phyloP scores from a whole-genome alignment of 37 sponge, comb jelly and placozoan species.

The Chondrilla cf. caribensis region DNA sequence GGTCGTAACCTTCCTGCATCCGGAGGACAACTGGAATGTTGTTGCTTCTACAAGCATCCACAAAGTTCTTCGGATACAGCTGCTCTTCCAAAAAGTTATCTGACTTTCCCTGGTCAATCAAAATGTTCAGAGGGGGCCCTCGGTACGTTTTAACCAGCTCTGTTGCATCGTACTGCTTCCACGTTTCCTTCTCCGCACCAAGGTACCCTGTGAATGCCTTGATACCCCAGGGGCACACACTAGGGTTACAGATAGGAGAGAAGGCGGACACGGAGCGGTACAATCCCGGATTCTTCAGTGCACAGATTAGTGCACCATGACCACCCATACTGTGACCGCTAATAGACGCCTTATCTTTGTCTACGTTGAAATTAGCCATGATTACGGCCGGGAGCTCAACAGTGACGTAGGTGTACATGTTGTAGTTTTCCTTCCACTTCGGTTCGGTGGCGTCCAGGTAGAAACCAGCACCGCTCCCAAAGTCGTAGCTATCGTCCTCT shows the following conservation, averaged over 20 bases:
- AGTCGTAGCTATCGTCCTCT: conserved; percentile 92
- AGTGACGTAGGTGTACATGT: conserved; percentile 95
- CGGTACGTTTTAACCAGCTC: conserved; percentile 75
- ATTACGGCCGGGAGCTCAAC: conserved; percentile 86
- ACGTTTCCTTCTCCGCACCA: conserved; percentile 63
- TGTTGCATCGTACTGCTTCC: conserved; percentile 92
- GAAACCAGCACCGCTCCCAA: conserved; percentile 97
- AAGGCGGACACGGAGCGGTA: conserved; percentile 90
- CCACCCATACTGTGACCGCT: conserved; percentile 99
- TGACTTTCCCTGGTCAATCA: conserved; percentile 89
- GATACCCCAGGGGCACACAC: conserved; percentile 88
- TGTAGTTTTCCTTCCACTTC: conserved; percentile 97
- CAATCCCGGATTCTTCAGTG: conserved; percentile 89
- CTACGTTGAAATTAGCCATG: conserved; percentile 68
- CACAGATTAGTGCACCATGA: conserved; percentile 93
- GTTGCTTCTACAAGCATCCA: conserved; percentile 52
- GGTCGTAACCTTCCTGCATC: conserved; percentile 95
- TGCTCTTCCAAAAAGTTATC: conserved; percentile 69
- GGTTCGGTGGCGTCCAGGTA: conserved; percentile 94
- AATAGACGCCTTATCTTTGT: conserved; percentile 68
- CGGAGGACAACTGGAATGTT: conserved; percentile 65
- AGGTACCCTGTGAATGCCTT: conserved; percentile 94
- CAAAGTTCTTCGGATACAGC: conserved; percentile 82
- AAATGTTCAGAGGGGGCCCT: conserved; percentile 75
- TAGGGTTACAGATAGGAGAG: conserved; percentile 95